Conservation (phyloP, 2,113 vertebrate genomes). For the Leptobrachium leishanense region DNA sequence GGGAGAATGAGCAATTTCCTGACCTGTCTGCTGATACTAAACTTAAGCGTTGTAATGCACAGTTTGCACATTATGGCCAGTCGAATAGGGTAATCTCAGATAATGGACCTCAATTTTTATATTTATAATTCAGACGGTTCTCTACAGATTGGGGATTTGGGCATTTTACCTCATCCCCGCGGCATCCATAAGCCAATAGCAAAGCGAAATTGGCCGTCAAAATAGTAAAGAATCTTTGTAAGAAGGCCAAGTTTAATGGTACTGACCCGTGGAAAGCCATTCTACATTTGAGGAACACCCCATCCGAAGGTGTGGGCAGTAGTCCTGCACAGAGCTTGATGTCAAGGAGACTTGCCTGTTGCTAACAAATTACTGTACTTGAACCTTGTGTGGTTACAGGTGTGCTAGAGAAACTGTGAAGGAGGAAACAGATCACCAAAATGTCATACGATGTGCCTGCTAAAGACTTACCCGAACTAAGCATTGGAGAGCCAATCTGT, state of each 20-base stretch:
- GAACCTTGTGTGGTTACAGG: too few relatives aligned
- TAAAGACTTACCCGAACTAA: background rate
- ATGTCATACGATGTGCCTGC: too few relatives aligned
- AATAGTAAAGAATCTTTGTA: background rate
- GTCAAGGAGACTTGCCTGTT: too few relatives aligned
- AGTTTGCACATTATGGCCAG: background rate
- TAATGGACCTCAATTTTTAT: background rate
- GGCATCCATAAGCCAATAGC: background rate
- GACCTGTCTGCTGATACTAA: slow-evolving; percentile 23
- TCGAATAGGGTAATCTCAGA: too few relatives aligned
- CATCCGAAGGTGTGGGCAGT: too few relatives aligned
- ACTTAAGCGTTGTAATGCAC: slow-evolving; percentile 12
- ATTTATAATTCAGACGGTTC: background rate
- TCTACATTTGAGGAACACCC: too few relatives aligned
- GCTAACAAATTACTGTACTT: too few relatives aligned
- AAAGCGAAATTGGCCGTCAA: background rate
- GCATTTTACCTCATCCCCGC: background rate
- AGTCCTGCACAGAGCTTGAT: too few relatives aligned
- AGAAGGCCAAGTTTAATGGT: too few relatives aligned
- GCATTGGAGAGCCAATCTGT: background rate
- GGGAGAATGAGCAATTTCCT: slow-evolving; percentile 15
- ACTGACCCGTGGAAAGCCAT: too few relatives aligned
- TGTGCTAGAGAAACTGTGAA: too few relatives aligned
- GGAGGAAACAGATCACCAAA: too few relatives aligned
- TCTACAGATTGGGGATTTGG: background rate